These are phyloP conservation scores for Montipora sp. DNA, from an alignment of 64 coral and sea anemone genomes.

Conservation along the genomic window DNA sequence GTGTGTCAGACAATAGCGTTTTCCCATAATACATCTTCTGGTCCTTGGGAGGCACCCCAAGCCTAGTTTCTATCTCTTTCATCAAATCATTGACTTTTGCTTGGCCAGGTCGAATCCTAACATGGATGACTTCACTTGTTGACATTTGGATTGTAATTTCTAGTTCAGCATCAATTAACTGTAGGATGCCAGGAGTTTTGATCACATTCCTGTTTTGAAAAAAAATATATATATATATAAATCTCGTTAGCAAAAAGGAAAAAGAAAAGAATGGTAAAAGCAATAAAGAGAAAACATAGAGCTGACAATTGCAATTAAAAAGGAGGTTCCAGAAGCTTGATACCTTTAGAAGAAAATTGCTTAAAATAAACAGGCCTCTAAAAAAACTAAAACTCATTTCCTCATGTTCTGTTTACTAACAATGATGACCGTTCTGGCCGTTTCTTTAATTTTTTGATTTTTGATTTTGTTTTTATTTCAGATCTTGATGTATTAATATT, in stretches of 20 bases:
- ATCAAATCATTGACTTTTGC: constrained; percentile 28
- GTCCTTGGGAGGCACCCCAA: background rate
- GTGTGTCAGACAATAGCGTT: background rate
- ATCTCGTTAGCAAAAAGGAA: background rate
- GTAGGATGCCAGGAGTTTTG: background rate
- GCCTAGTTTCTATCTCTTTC: background rate
- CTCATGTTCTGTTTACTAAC: too few species aligned
- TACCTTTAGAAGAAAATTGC: too few species aligned
- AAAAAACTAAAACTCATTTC: too few species aligned
- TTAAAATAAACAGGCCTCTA: too few species aligned
- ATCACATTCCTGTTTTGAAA: background rate
- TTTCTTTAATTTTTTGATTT: too few species aligned
- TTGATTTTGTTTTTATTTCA: too few species aligned
- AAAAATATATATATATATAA: background rate
- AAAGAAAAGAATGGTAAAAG: background rate
- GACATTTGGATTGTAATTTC: background rate
- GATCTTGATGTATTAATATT: too few species aligned
- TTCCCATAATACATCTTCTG: constrained; percentile 4
- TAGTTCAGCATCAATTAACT: constrained; percentile 20
- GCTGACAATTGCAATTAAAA: too few species aligned
- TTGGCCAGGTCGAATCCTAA: background rate
- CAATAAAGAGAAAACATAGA: too few species aligned
- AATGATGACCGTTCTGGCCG: too few species aligned
- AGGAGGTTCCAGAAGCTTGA: too few species aligned
- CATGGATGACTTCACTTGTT: background rate